Base-by-base conservation (phyloP, 2,888 invertebrate species). In the Hydroisotoma schaefferi region DNA sequence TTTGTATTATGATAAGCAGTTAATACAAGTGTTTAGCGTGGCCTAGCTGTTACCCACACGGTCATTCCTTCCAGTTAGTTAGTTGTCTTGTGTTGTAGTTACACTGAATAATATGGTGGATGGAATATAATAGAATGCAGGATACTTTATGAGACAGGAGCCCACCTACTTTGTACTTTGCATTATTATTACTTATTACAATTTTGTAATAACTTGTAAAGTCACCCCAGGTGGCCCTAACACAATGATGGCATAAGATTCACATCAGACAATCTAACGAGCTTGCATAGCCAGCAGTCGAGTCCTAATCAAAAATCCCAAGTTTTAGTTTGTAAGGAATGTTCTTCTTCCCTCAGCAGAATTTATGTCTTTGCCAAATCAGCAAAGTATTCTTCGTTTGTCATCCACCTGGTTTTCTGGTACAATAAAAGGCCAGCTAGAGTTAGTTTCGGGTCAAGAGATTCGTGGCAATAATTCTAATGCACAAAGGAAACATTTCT, bases 111-210 rank as follows among this genome's bases (percentile, higher is more conserved):
- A n/a, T n/a, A n/a, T n/a, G n/a, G n/a, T n/a, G n/a, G n/a, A n/a
- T n/a, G 5, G 40, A 5, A 20, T 8, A 33, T 8, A 20, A 40
- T 40, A 40, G 40, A 40, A 40, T 40, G 46, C 29, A 33, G 55
- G 47, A 47, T 55, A 55, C 47, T 57, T 57, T 57, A 57, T 57
- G 56, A 49, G 56, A 49, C 48, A 48, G 49, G 49, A 49, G 56
- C 56, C 56, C 56, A 57, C 56, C 56, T 33, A 43, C 22, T 37
- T 57, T 49, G 56, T 49, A 27, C 56, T 57, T 49, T 49, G 49
- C 56, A 49, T 57, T 49, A 57, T 57, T 57, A 57, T 57, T 57
- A 48, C 49, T 57, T 49, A 57, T 57, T 57, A 57, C 56, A 49
- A 47, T 37, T 57, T 25, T 25, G 29, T 57, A 48, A 49, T 57